phyloP scores from a whole-genome alignment of 2,888 invertebrate genomes.

The Erebia epiphron region DNA sequence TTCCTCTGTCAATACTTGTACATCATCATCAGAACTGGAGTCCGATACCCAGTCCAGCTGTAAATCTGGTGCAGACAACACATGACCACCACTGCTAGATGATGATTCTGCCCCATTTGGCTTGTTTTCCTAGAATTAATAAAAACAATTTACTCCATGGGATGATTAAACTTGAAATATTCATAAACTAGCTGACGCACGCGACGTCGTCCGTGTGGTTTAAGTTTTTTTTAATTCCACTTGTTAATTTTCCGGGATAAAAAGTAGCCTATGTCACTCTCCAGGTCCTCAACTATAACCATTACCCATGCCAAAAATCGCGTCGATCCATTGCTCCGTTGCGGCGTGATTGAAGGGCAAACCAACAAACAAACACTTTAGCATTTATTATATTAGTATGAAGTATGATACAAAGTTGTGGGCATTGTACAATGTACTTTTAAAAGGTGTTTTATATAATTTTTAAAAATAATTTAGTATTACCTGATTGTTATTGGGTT shows the following conservation, averaged over 20 bases:
- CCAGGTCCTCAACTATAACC: too few species aligned
- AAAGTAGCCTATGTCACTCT: too few species aligned
- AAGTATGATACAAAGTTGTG: background rate
- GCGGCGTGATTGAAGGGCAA: too few species aligned
- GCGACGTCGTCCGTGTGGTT: too few species aligned
- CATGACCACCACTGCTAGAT: conserved; percentile 49
- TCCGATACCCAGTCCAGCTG: conserved; percentile 89
- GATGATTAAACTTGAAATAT: too few species aligned
- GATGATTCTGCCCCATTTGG: conserved; percentile 41
- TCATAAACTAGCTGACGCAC: too few species aligned
- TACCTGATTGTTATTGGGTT: conserved; percentile 30
- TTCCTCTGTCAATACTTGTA: conserved; percentile 75
- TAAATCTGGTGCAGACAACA: conserved; percentile 87
- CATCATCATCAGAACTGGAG: conserved; percentile 85
- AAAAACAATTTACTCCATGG: background rate
- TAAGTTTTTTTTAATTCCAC: too few species aligned
- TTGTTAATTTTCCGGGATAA: too few species aligned
- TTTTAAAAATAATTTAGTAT: background rate
- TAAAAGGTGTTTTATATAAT: background rate
- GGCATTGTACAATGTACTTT: background rate
- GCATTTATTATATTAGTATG: too few species aligned
- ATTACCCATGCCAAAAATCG: too few species aligned
- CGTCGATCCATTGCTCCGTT: too few species aligned
- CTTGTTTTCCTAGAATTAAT: conserved; percentile 49
- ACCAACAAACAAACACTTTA: too few species aligned